Conservation (phyloP, 2,888 invertebrate species). For the Folsomia manolachei region DNA sequence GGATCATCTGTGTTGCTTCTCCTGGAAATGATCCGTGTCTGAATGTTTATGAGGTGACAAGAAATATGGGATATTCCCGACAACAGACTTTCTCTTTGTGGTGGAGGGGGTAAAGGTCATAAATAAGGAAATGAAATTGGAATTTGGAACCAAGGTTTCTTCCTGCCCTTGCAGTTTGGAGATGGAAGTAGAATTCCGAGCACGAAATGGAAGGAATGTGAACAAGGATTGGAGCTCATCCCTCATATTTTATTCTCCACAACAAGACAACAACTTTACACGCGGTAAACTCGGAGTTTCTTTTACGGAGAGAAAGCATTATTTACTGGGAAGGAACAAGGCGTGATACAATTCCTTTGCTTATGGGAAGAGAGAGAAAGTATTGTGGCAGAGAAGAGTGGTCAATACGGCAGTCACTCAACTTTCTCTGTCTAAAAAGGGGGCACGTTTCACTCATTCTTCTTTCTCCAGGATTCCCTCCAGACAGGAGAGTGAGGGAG, state of each 20-base stretch:
- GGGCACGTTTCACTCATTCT: too few species aligned
- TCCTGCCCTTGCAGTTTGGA: conserved; percentile 7
- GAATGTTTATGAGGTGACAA: neutral
- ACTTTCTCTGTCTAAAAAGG: too few species aligned
- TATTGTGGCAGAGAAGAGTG: too few species aligned
- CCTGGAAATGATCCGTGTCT: neutral
- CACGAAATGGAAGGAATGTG: neutral
- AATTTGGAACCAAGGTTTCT: conserved; percentile 26
- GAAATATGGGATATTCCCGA: neutral
- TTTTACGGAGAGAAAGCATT: neutral
- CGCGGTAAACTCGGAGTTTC: neutral
- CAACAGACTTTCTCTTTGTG: neutral
- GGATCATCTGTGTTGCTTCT: neutral
- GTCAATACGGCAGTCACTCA: too few species aligned
- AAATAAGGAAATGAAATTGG: conserved; percentile 43
- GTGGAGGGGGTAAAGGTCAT: conserved; percentile 33
- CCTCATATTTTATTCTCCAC: conserved; percentile 5
- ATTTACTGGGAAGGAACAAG: neutral
- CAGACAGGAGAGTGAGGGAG: too few species aligned
- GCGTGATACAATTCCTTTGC: too few species aligned
- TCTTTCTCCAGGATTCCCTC: too few species aligned
- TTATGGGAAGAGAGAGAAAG: too few species aligned
- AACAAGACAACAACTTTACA: neutral
- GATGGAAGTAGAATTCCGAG: neutral
- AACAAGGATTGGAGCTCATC: too few species aligned